Evolutionary conservation across 1,140 invertebrate species (phyloP), one percentile per base, ranked within the genome.

Genomic region (Calephelis nemesis): DNA sequence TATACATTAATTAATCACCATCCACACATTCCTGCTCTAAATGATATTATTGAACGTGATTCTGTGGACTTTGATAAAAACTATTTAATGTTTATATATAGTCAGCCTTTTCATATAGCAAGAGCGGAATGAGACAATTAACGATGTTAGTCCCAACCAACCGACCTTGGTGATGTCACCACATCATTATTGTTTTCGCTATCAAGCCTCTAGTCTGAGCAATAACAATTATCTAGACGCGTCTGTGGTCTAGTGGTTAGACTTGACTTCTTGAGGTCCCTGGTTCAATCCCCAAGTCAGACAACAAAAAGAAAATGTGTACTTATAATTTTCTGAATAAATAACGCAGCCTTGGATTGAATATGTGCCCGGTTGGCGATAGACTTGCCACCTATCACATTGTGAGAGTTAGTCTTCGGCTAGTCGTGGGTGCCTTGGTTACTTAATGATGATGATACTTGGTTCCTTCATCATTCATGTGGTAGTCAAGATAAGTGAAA

Each of bases 151-250:
- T 74, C 73, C 68, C 73, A 69, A 85, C 82, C 71, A 71, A 82
- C 48, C 73, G 82, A 78, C 87, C 87, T 89, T 89, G 85, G 69
- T 87, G 87, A 87, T 84, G 85, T 89, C 85, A 89, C 72, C 71
- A 74, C 70, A 73, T 69, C 70, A 68, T 77, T 77, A 76, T 78
- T 77, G 72, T 71, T 78, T 72, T 74, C 69, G 71, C 60, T 42
- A 71, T 63, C 45, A 72, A 58, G 30, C 10, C 30, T 60, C 54
- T 60, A 60, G 54, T 39, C 54, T 40, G 12, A 45, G 8, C 42
- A 45, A 58, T 60, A 60, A 60, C 6, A 60, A 60, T 12, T 60
- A 10, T 30, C 30, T 39, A 39, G 54, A 9, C 30, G 30, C 30
- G 1, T 30, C 4, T 30, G 30, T 30, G 30, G 30, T 30, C 30